phyloP scores from a whole-genome alignment of 2,797 vertebrate genomes.

The Discoglossus pictus region DNA sequence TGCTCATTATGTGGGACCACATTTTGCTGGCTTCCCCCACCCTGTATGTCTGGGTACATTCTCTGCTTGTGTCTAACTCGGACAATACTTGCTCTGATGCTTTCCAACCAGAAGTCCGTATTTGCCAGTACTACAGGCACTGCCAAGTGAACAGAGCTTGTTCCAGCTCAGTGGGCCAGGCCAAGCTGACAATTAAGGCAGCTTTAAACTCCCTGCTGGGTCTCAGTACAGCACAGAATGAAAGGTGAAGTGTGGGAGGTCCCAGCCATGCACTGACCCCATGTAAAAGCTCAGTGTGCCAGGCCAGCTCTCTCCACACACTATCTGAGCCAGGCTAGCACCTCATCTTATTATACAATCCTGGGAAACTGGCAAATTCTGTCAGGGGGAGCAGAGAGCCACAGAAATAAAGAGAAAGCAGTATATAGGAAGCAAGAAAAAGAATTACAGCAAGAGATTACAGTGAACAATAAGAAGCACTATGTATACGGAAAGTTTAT shows the following conservation, averaged over 20 bases:
- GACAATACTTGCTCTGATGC: slow-evolving; percentile 31
- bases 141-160: slow-evolving; percentile 31
- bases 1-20: slow-evolving; percentile 20
- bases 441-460: background rate
- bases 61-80: slow-evolving; percentile 15
- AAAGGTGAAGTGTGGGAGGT: background rate
- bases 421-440: background rate
- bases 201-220: slow-evolving; percentile 1
- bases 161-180: slow-evolving; percentile 27
- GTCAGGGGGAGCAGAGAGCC: background rate
- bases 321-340: no score
- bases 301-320: background rate
- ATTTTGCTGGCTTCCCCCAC: slow-evolving; percentile 9
- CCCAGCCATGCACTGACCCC: slow-evolving; percentile 1
- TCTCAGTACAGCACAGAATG: slow-evolving; percentile 3
- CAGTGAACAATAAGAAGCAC: no score
- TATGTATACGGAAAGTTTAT: no score
- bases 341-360: slow-evolving; percentile 11
- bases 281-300: slow-evolving; percentile 10
- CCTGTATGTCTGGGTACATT: slow-evolving; percentile 6
- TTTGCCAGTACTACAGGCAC: slow-evolving; percentile 18
- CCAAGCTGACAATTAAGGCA: slow-evolving; percentile 14
- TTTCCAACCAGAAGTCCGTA: slow-evolving; percentile 10
- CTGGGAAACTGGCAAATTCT: slow-evolving; percentile 27
- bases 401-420: background rate